Evolutionary conservation across 2,113 vertebrate species (phyloP), one percentile per base, ranked within the genome.

Genomic region (Tragelaphus strepsiceros): DNA sequence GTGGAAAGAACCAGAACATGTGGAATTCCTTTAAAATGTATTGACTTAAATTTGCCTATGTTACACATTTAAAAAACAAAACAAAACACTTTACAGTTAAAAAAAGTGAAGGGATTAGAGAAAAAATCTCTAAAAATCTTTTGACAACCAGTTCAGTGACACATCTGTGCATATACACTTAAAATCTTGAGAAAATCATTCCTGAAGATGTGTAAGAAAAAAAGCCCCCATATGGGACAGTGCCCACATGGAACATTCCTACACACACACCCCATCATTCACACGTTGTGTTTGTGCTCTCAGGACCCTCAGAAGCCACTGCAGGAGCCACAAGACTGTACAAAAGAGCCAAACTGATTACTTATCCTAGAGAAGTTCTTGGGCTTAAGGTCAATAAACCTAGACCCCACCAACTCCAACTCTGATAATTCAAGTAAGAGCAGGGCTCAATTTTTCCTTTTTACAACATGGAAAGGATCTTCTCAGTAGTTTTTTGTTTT

Each of bases 271-370:
- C 39, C 71, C 53, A 10, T 74, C 88, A 32, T n/a, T 64, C 24
- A 22, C 49, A 26, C 0, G 0, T 26, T 46, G 7, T 2, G 4
- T 24, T 58, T 6, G 1, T 6, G 30, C 64, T 19, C 24, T 15
- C 1, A 0, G 26, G 64, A 49, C 39, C 43, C 89, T 59, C 17
- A 16, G 56, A 88, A 62, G 83, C 77, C 35, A 4, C 3, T 19
- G 43, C 46, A 46, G 46, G 46, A 8, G 19, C 17, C 39, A n/a
- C 39, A n/a, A 6, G 56, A 43, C 7, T 21, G 51, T 94, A 58
- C 32, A 22, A 13, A 84, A 74, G 84, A 67, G 64, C 32, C 35
- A 24, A 43, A 77, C 1, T 43, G 26, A 59, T 43, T 43, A 26
- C 54, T 71, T 71, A 39, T 78, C 56, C 56, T 1, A 88, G 39